phyloP scores from a whole-genome alignment of 2,797 vertebrate genomes.

The Gila robusta region DNA sequence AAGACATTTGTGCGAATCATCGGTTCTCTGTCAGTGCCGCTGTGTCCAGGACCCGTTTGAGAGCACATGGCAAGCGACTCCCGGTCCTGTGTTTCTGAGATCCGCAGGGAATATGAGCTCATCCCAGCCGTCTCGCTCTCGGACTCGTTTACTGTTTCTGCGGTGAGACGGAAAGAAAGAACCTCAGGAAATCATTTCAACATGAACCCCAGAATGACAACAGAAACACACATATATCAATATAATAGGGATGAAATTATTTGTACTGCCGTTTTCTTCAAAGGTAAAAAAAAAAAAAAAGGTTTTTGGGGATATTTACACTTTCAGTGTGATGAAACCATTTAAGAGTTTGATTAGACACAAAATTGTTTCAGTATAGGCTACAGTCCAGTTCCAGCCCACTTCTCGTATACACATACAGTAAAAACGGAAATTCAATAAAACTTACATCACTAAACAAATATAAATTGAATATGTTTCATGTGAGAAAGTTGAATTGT shows the following conservation, averaged over 20 bases:
- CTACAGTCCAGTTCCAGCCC: not conserved
- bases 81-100: slow-evolving; percentile 74
- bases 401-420: not conserved
- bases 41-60: not conserved
- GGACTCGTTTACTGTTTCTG: slow-evolving; percentile 89
- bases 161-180: slow-evolving; percentile 75
- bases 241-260: not conserved
- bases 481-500: too few species aligned
- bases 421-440: not conserved
- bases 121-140: slow-evolving; percentile 82
- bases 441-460: not conserved
- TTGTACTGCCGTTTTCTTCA: too few species aligned
- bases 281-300: too few species aligned
- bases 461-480: not conserved
- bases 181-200: too few species aligned
- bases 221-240: not conserved
- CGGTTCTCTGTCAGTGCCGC: not conserved
- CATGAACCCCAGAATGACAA: not conserved
- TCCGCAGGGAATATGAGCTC: slow-evolving; percentile 79
- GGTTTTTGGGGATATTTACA: too few species aligned
- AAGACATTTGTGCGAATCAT: not conserved
- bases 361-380: too few species aligned
- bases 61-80: not conserved
- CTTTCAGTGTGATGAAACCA: too few species aligned
- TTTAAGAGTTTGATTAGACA: too few species aligned